Conservation (phyloP, 2,888 invertebrate genomes). For the Eristalinus aeneus region DNA sequence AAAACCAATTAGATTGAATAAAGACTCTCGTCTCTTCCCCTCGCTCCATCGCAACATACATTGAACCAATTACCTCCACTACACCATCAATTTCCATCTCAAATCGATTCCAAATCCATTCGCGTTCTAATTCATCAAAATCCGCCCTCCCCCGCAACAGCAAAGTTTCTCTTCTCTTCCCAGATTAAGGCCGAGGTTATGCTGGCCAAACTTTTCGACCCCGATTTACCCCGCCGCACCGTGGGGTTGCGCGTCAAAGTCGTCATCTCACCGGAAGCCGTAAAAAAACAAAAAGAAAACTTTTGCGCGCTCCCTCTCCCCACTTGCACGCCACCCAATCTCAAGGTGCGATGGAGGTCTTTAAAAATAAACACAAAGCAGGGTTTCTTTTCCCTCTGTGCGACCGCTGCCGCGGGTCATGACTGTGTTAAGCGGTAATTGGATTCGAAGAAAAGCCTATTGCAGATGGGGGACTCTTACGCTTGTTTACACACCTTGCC, state of each 20-base stretch:
- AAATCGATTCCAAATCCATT: conserved; percentile 32
- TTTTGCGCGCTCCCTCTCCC: conserved; percentile 8
- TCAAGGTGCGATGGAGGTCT: background rate
- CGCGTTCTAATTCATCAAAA: conserved; percentile 40
- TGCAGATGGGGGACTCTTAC: background rate
- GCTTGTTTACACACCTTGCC: background rate
- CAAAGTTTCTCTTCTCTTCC: background rate
- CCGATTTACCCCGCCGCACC: conserved; percentile 18
- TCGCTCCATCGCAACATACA: background rate
- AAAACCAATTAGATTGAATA: background rate
- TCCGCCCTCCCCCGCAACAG: background rate
- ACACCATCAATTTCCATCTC: conserved; percentile 10
- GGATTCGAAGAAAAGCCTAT: conserved; percentile 31
- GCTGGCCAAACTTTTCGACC: conserved; percentile 55
- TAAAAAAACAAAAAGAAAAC: conserved; percentile 25
- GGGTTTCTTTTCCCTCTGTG: conserved; percentile 37
- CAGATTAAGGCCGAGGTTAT: conserved; percentile 57
- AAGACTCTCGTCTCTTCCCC: background rate
- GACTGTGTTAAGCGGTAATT: conserved; percentile 41
- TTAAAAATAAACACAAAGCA: conserved; percentile 27
- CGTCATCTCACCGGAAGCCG: conserved; percentile 20
- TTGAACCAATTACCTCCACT: conserved; percentile 7
- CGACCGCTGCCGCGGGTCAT: background rate
- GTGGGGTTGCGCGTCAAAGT: background rate
- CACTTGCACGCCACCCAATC: too few relatives aligned